These are phyloP conservation scores for Mugil cephalus DNA, from an alignment of 2,113 vertebrate species.

Conservation along the genomic window DNA sequence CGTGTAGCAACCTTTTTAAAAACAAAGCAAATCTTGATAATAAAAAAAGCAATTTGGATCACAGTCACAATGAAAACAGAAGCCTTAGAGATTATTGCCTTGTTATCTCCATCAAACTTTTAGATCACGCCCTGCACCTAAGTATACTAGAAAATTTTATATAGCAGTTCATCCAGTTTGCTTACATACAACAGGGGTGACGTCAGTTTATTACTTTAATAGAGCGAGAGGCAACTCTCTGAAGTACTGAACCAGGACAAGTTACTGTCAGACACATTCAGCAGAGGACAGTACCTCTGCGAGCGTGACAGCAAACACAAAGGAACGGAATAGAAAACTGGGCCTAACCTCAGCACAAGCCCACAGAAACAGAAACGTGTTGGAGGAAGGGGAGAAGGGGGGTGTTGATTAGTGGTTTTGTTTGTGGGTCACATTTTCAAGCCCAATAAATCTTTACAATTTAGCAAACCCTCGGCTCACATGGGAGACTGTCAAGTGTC, in stretches of 20 bases:
- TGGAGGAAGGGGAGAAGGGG: neutral
- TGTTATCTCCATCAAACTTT: neutral
- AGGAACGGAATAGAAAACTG: slow-evolving; percentile 55
- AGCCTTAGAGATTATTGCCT: too few relatives aligned
- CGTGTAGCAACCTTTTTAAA: neutral
- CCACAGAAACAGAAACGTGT: slow-evolving; percentile 26
- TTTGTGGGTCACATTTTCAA: slow-evolving; percentile 84
- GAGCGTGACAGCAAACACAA: slow-evolving; percentile 60
- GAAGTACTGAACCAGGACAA: slow-evolving; percentile 30
- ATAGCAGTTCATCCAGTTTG: neutral
- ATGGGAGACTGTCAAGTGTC: slow-evolving; percentile 1
- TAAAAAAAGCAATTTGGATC: neutral
- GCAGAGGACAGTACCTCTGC: slow-evolving; percentile 42
- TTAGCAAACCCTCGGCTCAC: slow-evolving; percentile 47
- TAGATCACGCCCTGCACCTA: neutral
- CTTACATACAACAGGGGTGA: neutral
- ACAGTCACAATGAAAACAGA: neutral
- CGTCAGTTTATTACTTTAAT: slow-evolving; percentile 32
- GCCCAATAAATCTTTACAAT: slow-evolving; percentile 81
- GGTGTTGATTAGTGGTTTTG: slow-evolving; percentile 61
- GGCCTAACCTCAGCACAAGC: slow-evolving; percentile 47
- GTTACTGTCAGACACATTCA: slow-evolving; percentile 38
- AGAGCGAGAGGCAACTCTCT: neutral
- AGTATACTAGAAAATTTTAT: neutral
- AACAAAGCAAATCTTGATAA: neutral